Conservation (phyloP, 1,140 invertebrate genomes). For the Drosophila nasuta region DNA sequence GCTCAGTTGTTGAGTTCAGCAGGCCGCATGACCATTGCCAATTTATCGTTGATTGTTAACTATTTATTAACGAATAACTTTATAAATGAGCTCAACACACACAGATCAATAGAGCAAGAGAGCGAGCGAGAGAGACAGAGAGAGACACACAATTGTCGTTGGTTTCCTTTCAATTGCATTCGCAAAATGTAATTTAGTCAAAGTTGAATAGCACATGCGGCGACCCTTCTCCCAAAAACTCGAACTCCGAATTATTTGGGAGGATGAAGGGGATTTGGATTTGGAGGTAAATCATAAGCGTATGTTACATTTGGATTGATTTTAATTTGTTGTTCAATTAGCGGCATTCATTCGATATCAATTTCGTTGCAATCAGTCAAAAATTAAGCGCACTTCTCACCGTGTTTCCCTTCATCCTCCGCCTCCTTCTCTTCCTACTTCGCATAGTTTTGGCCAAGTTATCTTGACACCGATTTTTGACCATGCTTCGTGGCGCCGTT, state of each 20-base stretch:
- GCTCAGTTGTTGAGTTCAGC: constrained; percentile 20
- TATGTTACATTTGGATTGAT: constrained; percentile 53
- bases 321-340: constrained; percentile 81
- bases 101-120: constrained; percentile 2
- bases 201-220: constrained; percentile 46
- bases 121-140: neutral
- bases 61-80: constrained; percentile 80
- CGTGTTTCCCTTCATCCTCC: neutral
- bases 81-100: constrained; percentile 59
- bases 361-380: constrained; percentile 35
- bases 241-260: neutral
- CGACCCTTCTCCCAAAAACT: too few species aligned
- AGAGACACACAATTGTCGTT: constrained; percentile 29
- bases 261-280: neutral
- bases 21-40: constrained; percentile 47
- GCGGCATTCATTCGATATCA: constrained; percentile 56
- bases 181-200: constrained; percentile 59
- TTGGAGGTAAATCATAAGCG: constrained; percentile 30
- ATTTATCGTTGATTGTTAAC: constrained; percentile 79
- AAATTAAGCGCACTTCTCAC: constrained; percentile 23
- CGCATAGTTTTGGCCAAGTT: constrained; percentile 14
- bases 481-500: constrained; percentile 1
- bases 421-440: too few species aligned
- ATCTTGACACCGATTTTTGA: constrained; percentile 2
- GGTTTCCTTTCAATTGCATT: constrained; percentile 47